Percentiles rank a stretch among this genome's conserved stretches.
Evolutionary conservation across 1,140 invertebrate species (phyloP).

Genomic region (Triops longicaudatus): DNA sequence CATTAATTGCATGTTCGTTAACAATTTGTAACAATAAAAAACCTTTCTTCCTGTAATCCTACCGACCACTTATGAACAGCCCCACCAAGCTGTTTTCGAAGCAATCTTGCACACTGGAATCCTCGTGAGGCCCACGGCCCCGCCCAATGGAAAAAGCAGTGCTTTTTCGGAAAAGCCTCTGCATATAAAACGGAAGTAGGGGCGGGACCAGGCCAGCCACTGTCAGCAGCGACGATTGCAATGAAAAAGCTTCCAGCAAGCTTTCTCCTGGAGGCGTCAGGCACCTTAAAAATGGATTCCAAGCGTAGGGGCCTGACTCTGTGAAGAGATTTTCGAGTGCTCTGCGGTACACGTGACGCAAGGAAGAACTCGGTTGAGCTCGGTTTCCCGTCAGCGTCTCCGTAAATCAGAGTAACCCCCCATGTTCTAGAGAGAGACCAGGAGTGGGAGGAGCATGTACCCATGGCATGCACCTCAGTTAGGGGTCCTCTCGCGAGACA

Average conservation of each 20-base stretch:
- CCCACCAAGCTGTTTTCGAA: background rate
- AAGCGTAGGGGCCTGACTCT: background rate
- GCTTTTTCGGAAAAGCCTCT: background rate
- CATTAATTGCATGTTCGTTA: background rate
- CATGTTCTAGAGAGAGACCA: background rate
- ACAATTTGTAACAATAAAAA: background rate
- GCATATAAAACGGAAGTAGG: background rate
- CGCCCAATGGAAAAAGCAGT: background rate
- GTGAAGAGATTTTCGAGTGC: background rate
- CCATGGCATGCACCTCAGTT: conserved; percentile 1
- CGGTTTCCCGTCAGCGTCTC: background rate
- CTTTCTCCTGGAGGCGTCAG: background rate
- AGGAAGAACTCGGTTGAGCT: background rate
- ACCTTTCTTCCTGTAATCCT: background rate
- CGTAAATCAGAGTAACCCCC: background rate
- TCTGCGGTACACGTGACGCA: background rate
- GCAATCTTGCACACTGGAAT: background rate
- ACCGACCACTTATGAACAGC: conserved; percentile 6
- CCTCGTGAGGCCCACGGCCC: background rate
- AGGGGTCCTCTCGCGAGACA: background rate
- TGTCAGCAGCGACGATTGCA: background rate
- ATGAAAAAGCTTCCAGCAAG: background rate
- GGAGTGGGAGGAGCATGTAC: conserved; percentile 1
- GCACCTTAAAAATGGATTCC: background rate
- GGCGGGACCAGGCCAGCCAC: background rate